Conservation (phyloP, 2,113 vertebrate species). For the Accipiter virgatus region DNA sequence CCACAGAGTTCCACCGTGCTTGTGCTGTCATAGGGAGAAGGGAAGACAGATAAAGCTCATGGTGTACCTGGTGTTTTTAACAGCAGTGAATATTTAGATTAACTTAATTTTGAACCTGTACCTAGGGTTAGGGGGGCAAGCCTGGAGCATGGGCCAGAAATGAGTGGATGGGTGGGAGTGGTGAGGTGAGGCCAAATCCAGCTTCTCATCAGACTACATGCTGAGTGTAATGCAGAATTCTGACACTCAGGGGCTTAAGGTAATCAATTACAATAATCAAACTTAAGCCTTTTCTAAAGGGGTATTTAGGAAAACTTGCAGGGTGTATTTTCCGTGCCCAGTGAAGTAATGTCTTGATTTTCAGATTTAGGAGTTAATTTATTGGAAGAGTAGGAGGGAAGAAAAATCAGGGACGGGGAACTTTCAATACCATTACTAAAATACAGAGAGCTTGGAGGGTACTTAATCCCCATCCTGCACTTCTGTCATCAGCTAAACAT, state of each 20-base stretch:
- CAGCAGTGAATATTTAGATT: background rate
- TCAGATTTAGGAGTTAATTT: conserved; percentile 40
- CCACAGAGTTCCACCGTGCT: background rate
- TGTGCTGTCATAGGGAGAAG: background rate
- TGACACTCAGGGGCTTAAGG: conserved; percentile 3
- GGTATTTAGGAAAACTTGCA: conserved; percentile 36
- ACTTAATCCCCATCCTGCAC: conserved; percentile 32
- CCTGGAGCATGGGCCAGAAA: background rate
- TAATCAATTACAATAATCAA: conserved; percentile 50
- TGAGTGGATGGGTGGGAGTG: background rate
- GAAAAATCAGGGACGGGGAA: background rate
- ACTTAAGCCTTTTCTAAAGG: conserved; percentile 21
- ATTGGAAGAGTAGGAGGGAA: background rate
- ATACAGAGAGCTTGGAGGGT: conserved; percentile 16
- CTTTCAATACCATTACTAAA: background rate
- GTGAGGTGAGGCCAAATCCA: background rate
- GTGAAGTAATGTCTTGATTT: conserved; percentile 35
- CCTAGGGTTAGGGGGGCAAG: background rate
- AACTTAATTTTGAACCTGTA: background rate
- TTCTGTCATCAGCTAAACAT: conserved; percentile 52
- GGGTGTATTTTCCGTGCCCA: conserved; percentile 19
- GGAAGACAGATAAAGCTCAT: background rate
- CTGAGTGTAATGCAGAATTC: background rate
- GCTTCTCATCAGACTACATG: background rate
- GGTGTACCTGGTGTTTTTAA: background rate